Evolutionary conservation across 37 sponge, comb jelly and placozoan genomes (phyloP), one percentile per base, ranked within the genome.

Genomic region (Tethya wilhelma): DNA sequence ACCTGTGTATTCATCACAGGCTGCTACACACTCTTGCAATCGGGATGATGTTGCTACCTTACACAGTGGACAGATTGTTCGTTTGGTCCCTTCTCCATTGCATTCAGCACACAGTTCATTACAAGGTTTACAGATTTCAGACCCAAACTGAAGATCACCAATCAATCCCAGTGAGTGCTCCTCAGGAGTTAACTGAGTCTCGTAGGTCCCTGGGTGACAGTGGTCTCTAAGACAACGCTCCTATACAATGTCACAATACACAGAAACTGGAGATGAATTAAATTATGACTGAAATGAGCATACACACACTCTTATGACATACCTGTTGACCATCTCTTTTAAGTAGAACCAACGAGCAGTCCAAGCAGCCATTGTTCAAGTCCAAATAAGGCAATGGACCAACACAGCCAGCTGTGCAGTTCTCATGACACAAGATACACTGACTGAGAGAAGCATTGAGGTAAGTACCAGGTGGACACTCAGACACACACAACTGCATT

Each of bases 371-470:
- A 46, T 83, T 64, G 12, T 59, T 62, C 32, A 33, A 45, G 69
- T 81, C 74, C 69, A 86, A 64, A 64, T 78, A 78, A 29, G 71
- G 65, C 4, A 74, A 59, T 1, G 94, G 90, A 7, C 94, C 94
- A 31, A 84, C 75, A 84, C 94, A 93, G 8, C 94, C 94, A 8
- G 60, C 57, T n/a, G n/a, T 40, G 78, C 94, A 93, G 28, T 59
- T 66, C 23, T 57, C 59, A 56, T 89, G 49, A 58, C 94, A 93
- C 0, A 62, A 71, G 34, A 59, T 37, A 75, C 91, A 90, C 25
- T 59, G 59, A 25, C 30, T 0, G 0, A 28, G 39, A 1, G 23
- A 39, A 6, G 23, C 53, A 41, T 68, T 67, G 30, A 57, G 37
- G 59, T 80, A 84, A 28, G 86, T 63, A 4, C 86, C 74, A 19